Evolutionary conservation across 2,888 invertebrate genomes (phyloP), one percentile per base, ranked within the genome.

Genomic region (Nezara viridula): DNA sequence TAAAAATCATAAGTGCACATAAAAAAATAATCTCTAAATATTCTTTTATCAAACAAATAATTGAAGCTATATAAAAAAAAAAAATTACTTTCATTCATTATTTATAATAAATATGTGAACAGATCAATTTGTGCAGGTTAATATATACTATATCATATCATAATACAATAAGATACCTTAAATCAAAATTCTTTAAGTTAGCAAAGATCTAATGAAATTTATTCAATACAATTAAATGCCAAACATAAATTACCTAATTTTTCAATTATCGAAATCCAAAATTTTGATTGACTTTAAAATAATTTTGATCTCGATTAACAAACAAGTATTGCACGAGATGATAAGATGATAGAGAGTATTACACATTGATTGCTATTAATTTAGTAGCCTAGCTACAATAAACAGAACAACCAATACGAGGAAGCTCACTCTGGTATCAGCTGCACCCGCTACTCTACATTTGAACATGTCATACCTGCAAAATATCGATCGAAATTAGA

Each of bases 361-460:
- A 27, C 21, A 50, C 12, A 32, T 27, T n/a, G 32, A 9, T 27
- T 9, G 40, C 2, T 27, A 19, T 24, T 85, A 88, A 40, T 50
- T 77, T 32, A 88, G 12, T 32, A 81, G 21, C 49, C 40, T 55
- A 12, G 40, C 85, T 7, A 88, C 7, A 3, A 88, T 37, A 50
- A 90, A n/a, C 40, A 81, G 40, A 88, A 86, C n/a, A 87, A 86
- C 21, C 44, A 91, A 50, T 66, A 93, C 90, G 81, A 93, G 89
- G 91, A 92, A 92, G 92, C 95, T 96, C 85, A 94, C 94, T 92
- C 95, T 95, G 89, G 96, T 92, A 2, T 94, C 94, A 1, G 95
- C 94, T 0, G 97, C 97, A 40, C 96, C 97, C 0, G 98, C 98
- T 91, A 98, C 93, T 52, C 98, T 95, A 92, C 98, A 99, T 92